Conservation (phyloP, 1,140 invertebrate genomes). For the Cydia amplana region DNA sequence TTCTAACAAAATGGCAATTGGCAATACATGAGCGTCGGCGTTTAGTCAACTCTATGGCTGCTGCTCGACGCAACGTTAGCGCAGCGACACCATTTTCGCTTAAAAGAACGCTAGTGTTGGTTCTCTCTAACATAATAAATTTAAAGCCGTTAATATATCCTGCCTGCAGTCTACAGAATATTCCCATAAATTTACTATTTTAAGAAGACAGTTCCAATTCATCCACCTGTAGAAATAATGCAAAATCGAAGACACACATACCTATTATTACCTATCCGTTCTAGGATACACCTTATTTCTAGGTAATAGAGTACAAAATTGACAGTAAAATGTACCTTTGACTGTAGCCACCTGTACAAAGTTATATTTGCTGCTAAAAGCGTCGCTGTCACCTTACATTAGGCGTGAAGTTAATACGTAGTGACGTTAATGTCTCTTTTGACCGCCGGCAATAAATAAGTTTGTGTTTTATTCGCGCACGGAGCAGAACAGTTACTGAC, state of each 20-base stretch:
- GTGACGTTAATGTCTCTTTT: conserved; percentile 19
- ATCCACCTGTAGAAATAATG: background rate
- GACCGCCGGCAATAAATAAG: conserved; percentile 6
- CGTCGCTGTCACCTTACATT: background rate
- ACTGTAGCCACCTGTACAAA: conserved; percentile 9
- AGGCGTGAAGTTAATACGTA: conserved; percentile 10
- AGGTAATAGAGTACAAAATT: background rate
- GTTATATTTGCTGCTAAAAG: background rate
- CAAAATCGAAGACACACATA: background rate
- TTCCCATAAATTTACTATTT: conserved; percentile 1
- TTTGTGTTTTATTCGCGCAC: conserved; percentile 22
- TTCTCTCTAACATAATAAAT: too few relatives aligned
- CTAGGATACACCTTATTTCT: background rate
- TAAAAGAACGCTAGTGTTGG: too few relatives aligned
- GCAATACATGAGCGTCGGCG: too few relatives aligned
- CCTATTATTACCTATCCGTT: background rate
- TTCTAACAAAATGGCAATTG: too few relatives aligned
- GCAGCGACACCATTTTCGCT: too few relatives aligned
- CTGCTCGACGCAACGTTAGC: too few relatives aligned
- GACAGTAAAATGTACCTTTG: background rate
- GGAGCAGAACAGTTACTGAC: background rate
- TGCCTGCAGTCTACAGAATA: background rate
- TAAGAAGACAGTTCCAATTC: conserved; percentile 11
- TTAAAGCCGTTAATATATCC: background rate
- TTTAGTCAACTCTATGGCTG: too few relatives aligned